These are phyloP conservation scores for Heliothis peltigera DNA, from an alignment of 2,888 invertebrate species.

Conservation along the genomic window DNA sequence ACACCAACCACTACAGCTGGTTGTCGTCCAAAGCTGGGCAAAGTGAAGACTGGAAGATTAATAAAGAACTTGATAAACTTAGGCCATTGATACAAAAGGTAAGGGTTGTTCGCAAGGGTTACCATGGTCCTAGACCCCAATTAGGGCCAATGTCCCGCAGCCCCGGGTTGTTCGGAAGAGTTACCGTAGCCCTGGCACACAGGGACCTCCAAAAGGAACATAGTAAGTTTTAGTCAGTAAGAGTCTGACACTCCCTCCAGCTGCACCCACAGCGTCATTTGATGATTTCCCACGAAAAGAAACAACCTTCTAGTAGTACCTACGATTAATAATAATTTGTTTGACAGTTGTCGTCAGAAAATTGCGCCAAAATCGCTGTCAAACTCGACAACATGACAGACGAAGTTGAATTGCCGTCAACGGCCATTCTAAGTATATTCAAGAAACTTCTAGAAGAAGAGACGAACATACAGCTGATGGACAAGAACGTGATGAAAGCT, in stretches of 20 bases:
- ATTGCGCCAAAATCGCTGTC: conserved; percentile 76
- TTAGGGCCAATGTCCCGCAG: no score
- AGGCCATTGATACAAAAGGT: conserved; percentile 72
- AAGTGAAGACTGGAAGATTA: conserved; percentile 25
- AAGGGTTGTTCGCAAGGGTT: no score
- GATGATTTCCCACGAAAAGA: no score
- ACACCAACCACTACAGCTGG: conserved; percentile 70
- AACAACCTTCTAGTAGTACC: no score
- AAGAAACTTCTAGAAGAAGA: conserved; percentile 74
- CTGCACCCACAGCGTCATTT: no score
- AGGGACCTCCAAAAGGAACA: no score
- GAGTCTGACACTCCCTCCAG: no score
- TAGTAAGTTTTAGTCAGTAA: no score
- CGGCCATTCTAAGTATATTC: conserved; percentile 64
- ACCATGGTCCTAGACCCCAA: no score
- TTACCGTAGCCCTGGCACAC: no score
- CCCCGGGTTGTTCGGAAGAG: no score
- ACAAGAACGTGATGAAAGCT: conserved; percentile 63
- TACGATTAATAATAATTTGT: no score
- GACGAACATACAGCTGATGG: conserved; percentile 70
- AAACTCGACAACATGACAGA: conserved; percentile 74
- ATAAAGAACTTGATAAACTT: conserved; percentile 64
- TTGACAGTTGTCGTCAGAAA: conserved; percentile 77
- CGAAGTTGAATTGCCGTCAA: conserved; percentile 46
- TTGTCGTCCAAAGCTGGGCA: conserved; percentile 63